These are phyloP conservation scores for Sigmodon hispidus DNA, from an alignment of 2,113 vertebrate species.

Conservation along the genomic window DNA sequence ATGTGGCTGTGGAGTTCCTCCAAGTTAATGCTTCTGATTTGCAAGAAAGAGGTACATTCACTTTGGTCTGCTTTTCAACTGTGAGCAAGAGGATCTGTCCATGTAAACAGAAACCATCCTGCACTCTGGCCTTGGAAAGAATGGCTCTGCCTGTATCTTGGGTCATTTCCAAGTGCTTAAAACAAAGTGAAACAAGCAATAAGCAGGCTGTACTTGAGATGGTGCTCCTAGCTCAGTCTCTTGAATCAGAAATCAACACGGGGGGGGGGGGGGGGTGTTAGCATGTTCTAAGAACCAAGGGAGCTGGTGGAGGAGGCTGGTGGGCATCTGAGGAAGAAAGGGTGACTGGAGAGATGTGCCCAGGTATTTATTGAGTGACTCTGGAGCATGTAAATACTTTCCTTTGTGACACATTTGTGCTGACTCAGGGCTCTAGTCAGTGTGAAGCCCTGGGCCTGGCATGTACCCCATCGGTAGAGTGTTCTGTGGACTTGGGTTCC, in stretches of 20 bases:
- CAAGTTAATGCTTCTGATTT: rapidly evolving
- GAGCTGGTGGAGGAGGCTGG: rapidly evolving
- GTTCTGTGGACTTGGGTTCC: too few species aligned
- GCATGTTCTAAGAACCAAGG: too few species aligned
- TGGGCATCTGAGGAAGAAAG: rapidly evolving
- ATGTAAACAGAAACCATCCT: not conserved
- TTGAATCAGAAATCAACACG: rapidly evolving
- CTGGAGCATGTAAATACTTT: rapidly evolving
- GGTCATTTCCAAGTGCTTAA: not conserved
- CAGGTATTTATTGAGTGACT: rapidly evolving
- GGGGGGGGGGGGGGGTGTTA: too few species aligned
- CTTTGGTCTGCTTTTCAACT: rapidly evolving
- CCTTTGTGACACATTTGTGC: rapidly evolving
- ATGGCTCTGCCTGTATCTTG: not conserved
- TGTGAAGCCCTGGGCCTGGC: not conserved
- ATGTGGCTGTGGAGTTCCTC: rapidly evolving
- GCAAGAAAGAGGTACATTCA: rapidly evolving
- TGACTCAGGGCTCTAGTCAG: not conserved
- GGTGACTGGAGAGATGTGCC: rapidly evolving
- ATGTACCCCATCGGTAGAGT: too few species aligned
- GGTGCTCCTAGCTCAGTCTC: rapidly evolving
- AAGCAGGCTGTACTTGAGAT: too few species aligned
- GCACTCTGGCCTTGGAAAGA: not conserved
- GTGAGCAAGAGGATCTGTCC: not conserved
- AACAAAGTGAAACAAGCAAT: too few species aligned